Evolutionary conservation across 2,797 vertebrate species (phyloP), one percentile per base, ranked within the genome.

Genomic region (Brachyrhaphis roseni): DNA sequence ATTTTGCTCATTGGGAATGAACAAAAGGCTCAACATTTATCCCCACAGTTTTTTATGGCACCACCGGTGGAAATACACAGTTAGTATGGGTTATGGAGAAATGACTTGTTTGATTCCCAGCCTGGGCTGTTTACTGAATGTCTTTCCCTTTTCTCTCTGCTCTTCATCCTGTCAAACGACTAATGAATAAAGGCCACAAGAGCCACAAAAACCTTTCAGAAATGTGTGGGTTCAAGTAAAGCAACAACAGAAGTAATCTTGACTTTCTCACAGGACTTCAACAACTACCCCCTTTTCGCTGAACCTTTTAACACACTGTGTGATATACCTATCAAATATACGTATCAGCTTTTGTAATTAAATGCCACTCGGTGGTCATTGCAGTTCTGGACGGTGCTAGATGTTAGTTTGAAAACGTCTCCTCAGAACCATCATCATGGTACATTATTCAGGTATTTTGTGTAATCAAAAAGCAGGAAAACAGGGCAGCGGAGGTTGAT

Each of bases 401-500:
- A 5, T 46, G 51, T 66, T 41, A 57, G 57, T 84, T 46, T 82
- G 80, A 82, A 36, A 31, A 31, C 11, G 36, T 39, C 87, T 81
- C 84, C 78, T 85, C 82, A 39, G 64, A 39, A 76, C n/a, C 57
- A 76, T 46, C 18, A 15, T 79, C 28, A 31, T 13, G 28, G 57
- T 76, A 31, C 66, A 64, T 53, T 55, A 64, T 77, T 87, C 78
- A 83, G 78, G 73, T 77, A 49, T 73, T 12, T 71, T 57, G 76
- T 74, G 70, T 78, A 88, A 89, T 90, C 87, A 89, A 78, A 88
- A 73, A 72, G 76, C 74, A 84, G 78, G 68, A 82, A 90, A 92
- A 90, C 87, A 89, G 90, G 91, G 83, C 87, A 86, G 84, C 73
- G 71, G 80, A 81, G 76, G 87, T 59, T 86, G 89, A 92, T 92